Percentiles rank a stretch among this genome's conserved stretches.
Conservation (phyloP, 2,888 invertebrate genomes). For the Chamaedrilus cognettii region DNA sequence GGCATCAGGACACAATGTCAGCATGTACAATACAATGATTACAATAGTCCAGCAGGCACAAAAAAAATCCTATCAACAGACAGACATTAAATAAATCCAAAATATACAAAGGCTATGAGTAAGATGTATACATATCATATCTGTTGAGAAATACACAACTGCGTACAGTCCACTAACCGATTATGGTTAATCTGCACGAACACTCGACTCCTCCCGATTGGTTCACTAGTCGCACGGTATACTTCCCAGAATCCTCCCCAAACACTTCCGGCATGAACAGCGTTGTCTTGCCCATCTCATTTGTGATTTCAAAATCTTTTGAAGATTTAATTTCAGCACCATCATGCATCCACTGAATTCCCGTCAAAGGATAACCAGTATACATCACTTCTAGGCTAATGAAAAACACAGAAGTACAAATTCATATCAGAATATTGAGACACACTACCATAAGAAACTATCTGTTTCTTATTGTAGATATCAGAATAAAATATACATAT, state of each 20-base stretch:
- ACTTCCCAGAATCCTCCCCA: constrained; percentile 96
- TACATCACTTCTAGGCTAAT: constrained; percentile 20
- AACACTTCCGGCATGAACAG: constrained; percentile 87
- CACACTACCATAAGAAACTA: too few species aligned
- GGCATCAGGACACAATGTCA: not conserved
- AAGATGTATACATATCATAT: too few species aligned
- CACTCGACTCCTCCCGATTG: constrained; percentile 96
- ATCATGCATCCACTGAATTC: constrained; percentile 93
- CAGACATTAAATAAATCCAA: too few species aligned
- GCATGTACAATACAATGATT: too few species aligned
- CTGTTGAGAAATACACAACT: too few species aligned
- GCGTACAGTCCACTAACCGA: not conserved
- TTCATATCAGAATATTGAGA: too few species aligned
- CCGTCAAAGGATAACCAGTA: constrained; percentile 84
- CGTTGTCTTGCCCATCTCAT: constrained; percentile 63
- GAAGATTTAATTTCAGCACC: constrained; percentile 93
- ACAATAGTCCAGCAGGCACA: too few species aligned
- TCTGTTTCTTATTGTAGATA: too few species aligned
- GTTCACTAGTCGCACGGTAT: constrained; percentile 93
- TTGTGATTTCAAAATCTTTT: constrained; percentile 73
- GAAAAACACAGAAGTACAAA: too few species aligned
- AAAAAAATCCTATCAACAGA: too few species aligned
- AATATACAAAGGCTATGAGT: too few species aligned
- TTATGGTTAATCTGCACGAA: constrained; percentile 78
- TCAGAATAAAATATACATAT: too few species aligned